Evolutionary conservation across 2,797 vertebrate genomes (phyloP).

Genomic region (Etheostoma perlongum): DNA sequence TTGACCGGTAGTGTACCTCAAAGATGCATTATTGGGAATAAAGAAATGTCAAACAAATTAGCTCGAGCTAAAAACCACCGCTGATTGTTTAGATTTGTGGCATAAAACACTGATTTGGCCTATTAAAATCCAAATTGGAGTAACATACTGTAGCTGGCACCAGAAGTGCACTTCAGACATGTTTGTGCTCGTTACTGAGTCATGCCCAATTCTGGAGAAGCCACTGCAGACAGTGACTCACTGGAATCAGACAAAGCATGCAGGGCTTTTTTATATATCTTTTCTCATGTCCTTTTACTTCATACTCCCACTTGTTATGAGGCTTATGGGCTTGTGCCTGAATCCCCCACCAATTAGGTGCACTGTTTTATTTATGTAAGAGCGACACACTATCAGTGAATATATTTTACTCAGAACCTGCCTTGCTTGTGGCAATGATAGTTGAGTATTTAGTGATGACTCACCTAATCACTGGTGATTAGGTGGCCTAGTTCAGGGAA

Average conservation of each 20-base stretch:
- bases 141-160: slow-evolving; percentile 2
- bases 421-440: not conserved
- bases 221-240: slow-evolving; percentile 74
- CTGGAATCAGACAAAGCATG: slow-evolving; percentile 71
- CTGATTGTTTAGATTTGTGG: not conserved
- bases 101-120: not conserved
- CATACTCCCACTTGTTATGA: slow-evolving; percentile 55
- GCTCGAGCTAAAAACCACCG: not conserved
- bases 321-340: slow-evolving; percentile 30
- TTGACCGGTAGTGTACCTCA: no score
- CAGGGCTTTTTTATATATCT: slow-evolving; percentile 47
- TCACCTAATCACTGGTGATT: no score
- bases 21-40: not conserved
- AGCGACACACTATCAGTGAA: slow-evolving; percentile 34
- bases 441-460: slow-evolving; percentile 15
- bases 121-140: slow-evolving; percentile 16
- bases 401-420: slow-evolving; percentile 9
- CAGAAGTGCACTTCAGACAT: slow-evolving; percentile 42
- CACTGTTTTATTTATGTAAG: slow-evolving; percentile 43
- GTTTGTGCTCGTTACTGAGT: slow-evolving; percentile 52
- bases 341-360: slow-evolving; percentile 49
- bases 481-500: slow-evolving; percentile 28
- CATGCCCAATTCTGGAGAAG: slow-evolving; percentile 53
- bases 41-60: not conserved
- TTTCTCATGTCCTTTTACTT: slow-evolving; percentile 34